Evolutionary conservation across 2,888 invertebrate species (phyloP), one percentile per base, ranked within the genome.

Genomic region (Cephus runcator): DNA sequence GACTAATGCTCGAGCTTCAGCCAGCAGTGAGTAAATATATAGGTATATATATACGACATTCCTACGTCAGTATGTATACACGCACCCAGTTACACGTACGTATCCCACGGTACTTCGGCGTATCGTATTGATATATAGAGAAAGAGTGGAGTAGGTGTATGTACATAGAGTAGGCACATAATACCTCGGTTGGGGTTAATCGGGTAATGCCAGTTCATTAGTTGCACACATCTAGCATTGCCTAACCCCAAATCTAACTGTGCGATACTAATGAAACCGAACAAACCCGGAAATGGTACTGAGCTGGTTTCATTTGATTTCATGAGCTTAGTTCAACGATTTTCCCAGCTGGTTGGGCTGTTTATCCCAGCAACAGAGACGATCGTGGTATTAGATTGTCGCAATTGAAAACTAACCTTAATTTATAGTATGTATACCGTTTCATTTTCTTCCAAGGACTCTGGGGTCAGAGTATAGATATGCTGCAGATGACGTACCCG

Each of bases 141-240:
- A 71, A 71, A 71, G 71, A 79, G 79, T 74, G 77, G 77, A 79
- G 78, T 83, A 83, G 82, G 81, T 80, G 83, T 82, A 83, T 79
- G 83, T 83, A 83, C 82, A 83, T 80, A 80, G 79, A 82, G 81
- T 82, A 83, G 85, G 85, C 85, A 85, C 84, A 84, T 87, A 89
- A 88, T 81, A 78, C 81, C 83, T 83, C 83, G 82, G 85, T 87
- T 85, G 85, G 86, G 85, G 87, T 90, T 89, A 90, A 90, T 90
- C 87, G 89, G 83, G 84, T 87, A 86, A 89, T 87, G 86, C 86
- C 87, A 89, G 89, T 90, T 90, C 90, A 90, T 90, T 90, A 90
- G 88, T 87, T 86, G 88, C 87, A 84, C 86, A 83, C 84, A 85
- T 85, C 75, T 79, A 69, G 77, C 75, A 79, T 79, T 83, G 83